Base-by-base conservation (phyloP, 2,888 invertebrate species). In the Brassicogethes aeneus region DNA sequence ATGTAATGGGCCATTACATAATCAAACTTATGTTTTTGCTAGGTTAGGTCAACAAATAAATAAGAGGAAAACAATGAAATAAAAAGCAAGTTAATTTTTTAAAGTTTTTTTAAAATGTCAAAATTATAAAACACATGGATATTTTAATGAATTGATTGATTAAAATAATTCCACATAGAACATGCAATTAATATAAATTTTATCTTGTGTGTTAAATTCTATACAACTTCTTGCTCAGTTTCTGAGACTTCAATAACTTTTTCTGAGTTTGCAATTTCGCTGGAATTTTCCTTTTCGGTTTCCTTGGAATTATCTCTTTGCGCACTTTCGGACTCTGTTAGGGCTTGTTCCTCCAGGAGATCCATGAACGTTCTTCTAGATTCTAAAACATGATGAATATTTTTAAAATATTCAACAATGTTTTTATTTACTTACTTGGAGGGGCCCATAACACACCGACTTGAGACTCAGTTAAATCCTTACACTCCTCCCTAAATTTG, bases 401-500 rank as follows among this genome's bases (percentile, higher is more conserved):
- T 34, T 30, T 29, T 15, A 39, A 10, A 33, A 15, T 16, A 37
- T n/a, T 12, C 7, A 39, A 14, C 3, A 38, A 2, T 3, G 3
- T 32, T 5, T 32, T 32, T 32, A n/a, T n/a, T n/a, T 36, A 47
- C 53, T 52, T 50, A 76, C 77, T 73, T 12, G 82, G 82, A 55
- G 82, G 81, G 17, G 75, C 72, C 41, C 79, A 76, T 52, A 84
- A 60, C 34, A 77, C 73, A 51, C 77, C 69, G 17, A 80, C 59
- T 52, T 81, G 76, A 37, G 75, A 73, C 1, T 76, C 71, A 0
- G 70, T 65, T 50, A 86, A 68, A 45, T 76, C 72, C 42, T 78
- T 74, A 0, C 84, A 85, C 17, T 73, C 72, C 41, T 75, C 73
- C 60, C 81, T 80, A 64, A 87, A 87, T 40, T 74, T 73, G 2